phyloP scores from a whole-genome alignment of 2,113 vertebrate genomes.

The Zosterops pallidus region DNA sequence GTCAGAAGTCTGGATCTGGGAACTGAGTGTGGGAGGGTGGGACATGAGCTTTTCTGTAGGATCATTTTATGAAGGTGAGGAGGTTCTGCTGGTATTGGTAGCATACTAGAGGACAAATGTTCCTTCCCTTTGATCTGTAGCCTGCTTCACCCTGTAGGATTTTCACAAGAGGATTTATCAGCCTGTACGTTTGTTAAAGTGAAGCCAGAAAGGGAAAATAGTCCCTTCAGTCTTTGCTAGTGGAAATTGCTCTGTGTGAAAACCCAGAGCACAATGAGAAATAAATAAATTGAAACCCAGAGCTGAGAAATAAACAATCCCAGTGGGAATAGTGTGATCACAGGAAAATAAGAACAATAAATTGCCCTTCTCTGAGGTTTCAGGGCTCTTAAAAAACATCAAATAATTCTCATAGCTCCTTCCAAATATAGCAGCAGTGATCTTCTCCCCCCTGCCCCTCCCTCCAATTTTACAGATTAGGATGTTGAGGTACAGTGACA shows the following conservation, averaged over 20 bases:
- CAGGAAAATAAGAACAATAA: conserved; percentile 61
- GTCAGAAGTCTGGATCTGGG: conserved; percentile 10
- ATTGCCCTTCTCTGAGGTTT: conserved; percentile 63
- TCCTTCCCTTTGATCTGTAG: conserved; percentile 63
- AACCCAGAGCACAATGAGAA: conserved; percentile 59
- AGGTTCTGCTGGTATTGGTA: conserved; percentile 36
- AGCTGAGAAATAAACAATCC: conserved; percentile 69
- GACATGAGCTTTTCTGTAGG: not conserved
- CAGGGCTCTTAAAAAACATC: conserved; percentile 41
- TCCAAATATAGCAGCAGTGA: not conserved
- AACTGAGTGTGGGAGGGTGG: not conserved
- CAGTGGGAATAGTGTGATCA: conserved; percentile 57
- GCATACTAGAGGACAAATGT: conserved; percentile 54
- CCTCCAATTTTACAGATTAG: not conserved
- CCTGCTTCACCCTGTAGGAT: conserved; percentile 60
- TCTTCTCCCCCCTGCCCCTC: not conserved
- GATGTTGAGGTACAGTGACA: not conserved
- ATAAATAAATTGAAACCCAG: conserved; percentile 68
- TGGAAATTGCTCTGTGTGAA: conserved; percentile 66
- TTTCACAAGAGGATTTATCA: conserved; percentile 68
- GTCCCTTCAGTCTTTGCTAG: conserved; percentile 66
- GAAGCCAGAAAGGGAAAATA: conserved; percentile 58
- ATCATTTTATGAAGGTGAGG: conserved; percentile 61
- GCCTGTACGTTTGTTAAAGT: conserved; percentile 57
- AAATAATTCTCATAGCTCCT: conserved; percentile 25